Conservation (phyloP, 2,888 invertebrate genomes). For the Ceriagrion tenellum region DNA sequence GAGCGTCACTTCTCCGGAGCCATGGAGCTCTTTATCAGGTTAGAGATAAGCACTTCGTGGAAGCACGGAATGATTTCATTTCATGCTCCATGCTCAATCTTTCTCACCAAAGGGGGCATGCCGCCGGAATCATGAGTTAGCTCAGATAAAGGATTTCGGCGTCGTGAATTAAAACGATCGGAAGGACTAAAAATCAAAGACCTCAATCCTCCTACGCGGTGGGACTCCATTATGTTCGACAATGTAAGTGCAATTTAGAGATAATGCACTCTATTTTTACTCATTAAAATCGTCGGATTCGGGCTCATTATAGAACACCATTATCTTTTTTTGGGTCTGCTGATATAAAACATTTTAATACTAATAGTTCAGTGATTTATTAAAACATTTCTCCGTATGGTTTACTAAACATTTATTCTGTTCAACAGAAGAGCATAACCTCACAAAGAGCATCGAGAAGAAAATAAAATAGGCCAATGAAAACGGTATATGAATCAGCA, state of each 20-base stretch:
- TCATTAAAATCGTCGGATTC: no score
- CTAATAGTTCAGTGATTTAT: no score
- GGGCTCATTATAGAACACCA: no score
- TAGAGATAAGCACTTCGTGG: slow-evolving; percentile 20
- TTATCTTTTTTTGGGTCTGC: no score
- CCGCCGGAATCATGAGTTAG: neutral
- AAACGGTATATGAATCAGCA: no score
- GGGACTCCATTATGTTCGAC: neutral
- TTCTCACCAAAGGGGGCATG: neutral
- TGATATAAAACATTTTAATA: no score
- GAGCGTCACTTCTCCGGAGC: neutral
- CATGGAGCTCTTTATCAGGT: slow-evolving; percentile 25
- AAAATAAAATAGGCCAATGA: no score
- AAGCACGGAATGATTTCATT: slow-evolving; percentile 39
- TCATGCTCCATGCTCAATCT: slow-evolving; percentile 9
- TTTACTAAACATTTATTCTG: no score
- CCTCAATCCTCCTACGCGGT: neutral
- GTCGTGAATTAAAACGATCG: neutral
- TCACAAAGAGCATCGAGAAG: no score
- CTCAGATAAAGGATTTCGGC: slow-evolving; percentile 7
- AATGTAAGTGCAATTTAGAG: neutral
- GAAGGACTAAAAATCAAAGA: neutral
- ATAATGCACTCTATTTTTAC: no score
- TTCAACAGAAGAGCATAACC: no score
- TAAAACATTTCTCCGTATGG: no score